Evolutionary conservation across 1,140 invertebrate genomes (phyloP).

Genomic region (Bombus pascuorum): DNA sequence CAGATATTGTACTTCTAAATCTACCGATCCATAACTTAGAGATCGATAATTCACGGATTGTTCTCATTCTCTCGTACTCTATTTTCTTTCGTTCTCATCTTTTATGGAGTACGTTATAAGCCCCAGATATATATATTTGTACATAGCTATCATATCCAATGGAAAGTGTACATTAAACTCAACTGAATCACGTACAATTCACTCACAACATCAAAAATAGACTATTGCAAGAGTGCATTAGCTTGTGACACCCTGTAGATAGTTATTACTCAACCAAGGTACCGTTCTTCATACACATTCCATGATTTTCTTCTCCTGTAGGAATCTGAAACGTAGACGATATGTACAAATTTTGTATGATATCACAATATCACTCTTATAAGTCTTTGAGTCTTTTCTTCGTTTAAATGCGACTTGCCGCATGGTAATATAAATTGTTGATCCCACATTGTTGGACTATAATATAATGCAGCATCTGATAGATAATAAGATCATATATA

Average conservation of each 20-base stretch:
- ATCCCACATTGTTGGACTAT: conserved; percentile 70
- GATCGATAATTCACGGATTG: conserved; percentile 64
- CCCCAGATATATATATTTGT: conserved; percentile 79
- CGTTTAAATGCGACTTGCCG: conserved; percentile 67
- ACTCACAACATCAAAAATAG: conserved; percentile 81
- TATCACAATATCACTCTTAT: conserved; percentile 70
- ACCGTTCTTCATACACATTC: conserved; percentile 58
- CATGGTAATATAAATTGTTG: conserved; percentile 64
- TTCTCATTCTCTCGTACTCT: conserved; percentile 53
- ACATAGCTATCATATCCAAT: conserved; percentile 79
- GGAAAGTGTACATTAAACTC: conserved; percentile 75
- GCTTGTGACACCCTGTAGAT: conserved; percentile 75
- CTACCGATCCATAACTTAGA: conserved; percentile 59
- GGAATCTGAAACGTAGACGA: conserved; percentile 72
- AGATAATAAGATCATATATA: conserved; percentile 70
- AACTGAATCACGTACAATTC: conserved; percentile 77
- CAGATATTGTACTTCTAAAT: conserved; percentile 72
- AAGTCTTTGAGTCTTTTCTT: conserved; percentile 60
- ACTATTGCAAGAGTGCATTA: conserved; percentile 80
- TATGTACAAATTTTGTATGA: conserved; percentile 72
- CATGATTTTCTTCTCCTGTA: conserved; percentile 63
- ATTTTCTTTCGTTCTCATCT: conserved; percentile 54
- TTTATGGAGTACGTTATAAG: conserved; percentile 75
- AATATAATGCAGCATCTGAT: conserved; percentile 68
- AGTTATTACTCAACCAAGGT: conserved; percentile 72